Conservation (phyloP, 1,140 invertebrate genomes). For the Bradysia coprophila region DNA sequence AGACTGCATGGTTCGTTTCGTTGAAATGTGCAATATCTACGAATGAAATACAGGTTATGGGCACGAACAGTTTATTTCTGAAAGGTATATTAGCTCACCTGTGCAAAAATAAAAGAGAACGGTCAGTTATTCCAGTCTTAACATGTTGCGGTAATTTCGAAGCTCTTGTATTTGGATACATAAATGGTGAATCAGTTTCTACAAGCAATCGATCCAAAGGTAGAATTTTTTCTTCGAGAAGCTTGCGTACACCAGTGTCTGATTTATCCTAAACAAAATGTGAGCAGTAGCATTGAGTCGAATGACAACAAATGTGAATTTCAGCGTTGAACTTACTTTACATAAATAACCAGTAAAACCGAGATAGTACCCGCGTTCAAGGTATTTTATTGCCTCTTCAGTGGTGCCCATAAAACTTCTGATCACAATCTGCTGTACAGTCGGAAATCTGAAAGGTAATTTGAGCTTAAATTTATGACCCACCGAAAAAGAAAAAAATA, state of each 20-base stretch:
- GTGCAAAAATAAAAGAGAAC: conserved; percentile 32
- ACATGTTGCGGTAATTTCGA: conserved; percentile 75
- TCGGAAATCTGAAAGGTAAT: conserved; percentile 24
- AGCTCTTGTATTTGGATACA: conserved; percentile 89
- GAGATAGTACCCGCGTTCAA: conserved; percentile 76
- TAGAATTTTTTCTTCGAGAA: conserved; percentile 59
- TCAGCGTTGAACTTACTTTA: conserved; percentile 15
- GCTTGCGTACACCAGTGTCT: conserved; percentile 67
- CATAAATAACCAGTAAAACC: conserved; percentile 53
- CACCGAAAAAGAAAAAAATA: not conserved
- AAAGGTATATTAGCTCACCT: conserved; percentile 8
- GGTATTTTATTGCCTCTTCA: conserved; percentile 65
- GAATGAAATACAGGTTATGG: conserved; percentile 34
- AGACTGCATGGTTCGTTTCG: conserved; percentile 89
- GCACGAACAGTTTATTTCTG: not conserved
- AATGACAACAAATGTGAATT: too few species aligned
- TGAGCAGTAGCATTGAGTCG: conserved; percentile 2
- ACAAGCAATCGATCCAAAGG: conserved; percentile 71
- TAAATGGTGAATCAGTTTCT: conserved; percentile 87
- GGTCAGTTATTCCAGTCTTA: conserved; percentile 71
- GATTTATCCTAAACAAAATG: conserved; percentile 89
- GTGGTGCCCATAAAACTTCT: conserved; percentile 86
- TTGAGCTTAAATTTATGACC: not conserved
- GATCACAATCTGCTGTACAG: conserved; percentile 65
- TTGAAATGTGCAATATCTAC: conserved; percentile 83